Conservation (phyloP, 2,113 vertebrate genomes). For the Gobius niger region DNA sequence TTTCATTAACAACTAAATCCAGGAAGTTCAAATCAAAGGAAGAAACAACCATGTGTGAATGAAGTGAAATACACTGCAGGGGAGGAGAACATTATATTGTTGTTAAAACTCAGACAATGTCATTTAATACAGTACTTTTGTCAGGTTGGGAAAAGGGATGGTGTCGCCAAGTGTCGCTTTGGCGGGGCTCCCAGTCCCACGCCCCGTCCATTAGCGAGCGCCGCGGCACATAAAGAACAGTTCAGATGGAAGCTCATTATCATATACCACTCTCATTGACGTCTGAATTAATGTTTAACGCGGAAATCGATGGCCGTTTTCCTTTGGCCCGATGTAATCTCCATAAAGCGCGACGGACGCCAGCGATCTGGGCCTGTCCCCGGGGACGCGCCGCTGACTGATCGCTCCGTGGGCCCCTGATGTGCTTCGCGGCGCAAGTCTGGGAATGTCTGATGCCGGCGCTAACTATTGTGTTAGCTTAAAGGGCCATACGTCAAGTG, state of each 20-base stretch:
- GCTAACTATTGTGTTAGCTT: slow-evolving; percentile 3
- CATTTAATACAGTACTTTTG: no score
- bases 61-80: no score
- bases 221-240: background rate
- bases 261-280: background rate
- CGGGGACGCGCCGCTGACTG: background rate
- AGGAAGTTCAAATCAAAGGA: no score
- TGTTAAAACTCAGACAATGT: no score
- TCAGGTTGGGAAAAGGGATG: no score
- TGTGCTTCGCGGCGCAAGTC: background rate
- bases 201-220: background rate
- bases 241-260: background rate
- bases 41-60: no score
- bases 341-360: background rate
- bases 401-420: background rate
- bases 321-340: background rate
- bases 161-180: background rate
- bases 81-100: no score
- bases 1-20: no score
- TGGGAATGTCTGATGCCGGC: background rate
- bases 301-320: background rate
- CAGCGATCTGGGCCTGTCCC: background rate
- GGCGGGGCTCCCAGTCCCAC: background rate
- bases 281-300: background rate
- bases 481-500: background rate